Conservation (phyloP, 2,113 vertebrate species). For the Eclectus roratus region DNA sequence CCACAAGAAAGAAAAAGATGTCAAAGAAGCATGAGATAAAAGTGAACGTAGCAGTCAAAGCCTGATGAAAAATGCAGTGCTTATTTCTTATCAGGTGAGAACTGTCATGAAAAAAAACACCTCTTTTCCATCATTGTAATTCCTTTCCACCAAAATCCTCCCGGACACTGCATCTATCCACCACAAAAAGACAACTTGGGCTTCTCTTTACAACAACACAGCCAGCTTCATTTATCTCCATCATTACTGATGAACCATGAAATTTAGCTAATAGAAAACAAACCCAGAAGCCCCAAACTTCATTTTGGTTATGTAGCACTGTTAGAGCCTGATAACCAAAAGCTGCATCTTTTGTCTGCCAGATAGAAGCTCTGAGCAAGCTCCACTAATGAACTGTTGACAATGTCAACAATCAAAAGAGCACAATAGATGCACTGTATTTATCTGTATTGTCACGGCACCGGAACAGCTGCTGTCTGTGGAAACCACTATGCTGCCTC, state of each 20-base stretch:
- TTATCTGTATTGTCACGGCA: conserved; percentile 40
- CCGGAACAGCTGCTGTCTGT: conserved; percentile 49
- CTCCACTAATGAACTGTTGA: conserved; percentile 66
- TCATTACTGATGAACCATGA: neutral
- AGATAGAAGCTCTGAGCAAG: conserved; percentile 45
- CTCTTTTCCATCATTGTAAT: neutral
- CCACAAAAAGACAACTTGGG: neutral
- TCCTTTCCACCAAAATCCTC: neutral
- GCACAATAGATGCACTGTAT: conserved; percentile 59
- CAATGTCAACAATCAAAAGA: conserved; percentile 52
- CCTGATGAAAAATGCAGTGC: neutral
- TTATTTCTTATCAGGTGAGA: neutral
- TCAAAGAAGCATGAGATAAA: neutral
- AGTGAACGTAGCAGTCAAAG: neutral
- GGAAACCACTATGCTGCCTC: conserved; percentile 8
- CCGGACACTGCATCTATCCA: neutral
- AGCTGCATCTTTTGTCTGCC: neutral
- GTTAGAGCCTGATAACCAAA: neutral
- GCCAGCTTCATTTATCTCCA: neutral
- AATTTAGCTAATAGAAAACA: conserved; percentile 11
- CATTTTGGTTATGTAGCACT: neutral
- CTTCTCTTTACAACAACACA: neutral
- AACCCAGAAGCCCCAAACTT: conserved; percentile 27
- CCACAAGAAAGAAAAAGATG: neutral
- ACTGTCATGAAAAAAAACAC: neutral